Base-by-base conservation (phyloP, 2,888 invertebrate species). In the Scaptomyza parva region DNA sequence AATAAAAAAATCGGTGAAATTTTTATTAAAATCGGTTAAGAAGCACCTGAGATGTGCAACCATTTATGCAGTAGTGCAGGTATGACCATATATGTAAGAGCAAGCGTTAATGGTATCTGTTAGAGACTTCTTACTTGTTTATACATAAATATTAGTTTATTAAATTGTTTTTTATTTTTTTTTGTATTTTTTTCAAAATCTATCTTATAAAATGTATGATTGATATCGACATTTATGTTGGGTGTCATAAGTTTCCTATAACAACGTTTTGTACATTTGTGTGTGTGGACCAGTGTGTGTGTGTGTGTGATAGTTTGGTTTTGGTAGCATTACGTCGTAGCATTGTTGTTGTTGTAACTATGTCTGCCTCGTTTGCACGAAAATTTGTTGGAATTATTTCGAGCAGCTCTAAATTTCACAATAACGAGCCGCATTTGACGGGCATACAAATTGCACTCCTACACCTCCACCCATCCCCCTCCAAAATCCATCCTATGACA, bases 391-490 rank as follows among this genome's bases (percentile, higher is more conserved):
- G 76, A 83, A 86, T 85, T 85, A 85, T 85, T 85, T 85, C 88
- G 86, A 87, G 88, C 74, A 88, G 85, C 76, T 85, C 85, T 86
- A 88, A 85, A 85, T 88, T 88, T 88, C 68, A 84, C 77, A 77
- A 85, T 85, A 88, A 85, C 88, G 85, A 85, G 80, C 75, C 86
- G 72, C 76, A 85, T 86, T 85, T 85, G 88, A 85, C 70, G 88
- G 86, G 70, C 84, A 86, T 87, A 82, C 88, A 87, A 85, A 84
- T 84, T 87, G 83, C 83, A 82, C 64, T 69, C 51, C 58, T 24
- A 17, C 37, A 17, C 35, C 22, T 6, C 26, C 14, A n/a, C n/a
- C n/a, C 35, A 1, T 8, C 12, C 2, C 4, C 0, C 3, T 3
- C 1, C 1, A 14, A 5, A 14, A 30, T 12, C 6, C 43, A 18